Base-by-base conservation (phyloP, 53 echinoderm and acorn worm genomes). In the Apostichopus leukothele region DNA sequence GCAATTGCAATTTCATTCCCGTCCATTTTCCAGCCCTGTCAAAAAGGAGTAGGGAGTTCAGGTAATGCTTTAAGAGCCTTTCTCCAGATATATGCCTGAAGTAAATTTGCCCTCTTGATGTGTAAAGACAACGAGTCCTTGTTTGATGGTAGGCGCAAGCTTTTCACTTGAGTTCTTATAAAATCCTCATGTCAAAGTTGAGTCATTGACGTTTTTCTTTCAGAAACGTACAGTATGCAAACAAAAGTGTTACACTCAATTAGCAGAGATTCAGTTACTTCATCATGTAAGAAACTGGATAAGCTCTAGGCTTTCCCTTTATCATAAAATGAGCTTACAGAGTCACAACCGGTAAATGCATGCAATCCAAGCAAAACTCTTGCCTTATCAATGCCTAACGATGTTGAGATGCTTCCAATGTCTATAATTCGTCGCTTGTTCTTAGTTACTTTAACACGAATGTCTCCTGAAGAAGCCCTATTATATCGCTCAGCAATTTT, bases 261-360 rank as follows among this genome's bases (percentile, higher is more conserved):
- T 3, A 74, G 8, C 73, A 83, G 21, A 12, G 54, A 71, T 53
- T 53, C 73, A 3, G 52, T 57, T 52, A 84, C 53, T 71, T 52
- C 50, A 7, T 6, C 50, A 74, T 74, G 4, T 86, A 53, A 2
- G 60, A 61, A 55, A 9, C 9, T 55, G 3, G 57, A 57, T 9
- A 57, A 9, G 8, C 57, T 57, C 10, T 10, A 7, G 2, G 39
- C 7, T 67, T 91, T 91, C 13, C 91, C 87, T 88, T 89, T 90
- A 75, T 92, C 94, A 39, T 87, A 90, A 52, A 92, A 67, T 1
- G 88, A 50, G 50, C 91, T 91, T 1, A 88, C 91, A 60, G 88
- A 88, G 61, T 91, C 88, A 23, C 87, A 88, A 51, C 91, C 88
- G 5, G 91, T 91, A 74, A 91, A 78, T 16, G 22, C 6, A 76